Evolutionary conservation across 2,888 invertebrate species (phyloP).

Genomic region (Mamestra brassicae): DNA sequence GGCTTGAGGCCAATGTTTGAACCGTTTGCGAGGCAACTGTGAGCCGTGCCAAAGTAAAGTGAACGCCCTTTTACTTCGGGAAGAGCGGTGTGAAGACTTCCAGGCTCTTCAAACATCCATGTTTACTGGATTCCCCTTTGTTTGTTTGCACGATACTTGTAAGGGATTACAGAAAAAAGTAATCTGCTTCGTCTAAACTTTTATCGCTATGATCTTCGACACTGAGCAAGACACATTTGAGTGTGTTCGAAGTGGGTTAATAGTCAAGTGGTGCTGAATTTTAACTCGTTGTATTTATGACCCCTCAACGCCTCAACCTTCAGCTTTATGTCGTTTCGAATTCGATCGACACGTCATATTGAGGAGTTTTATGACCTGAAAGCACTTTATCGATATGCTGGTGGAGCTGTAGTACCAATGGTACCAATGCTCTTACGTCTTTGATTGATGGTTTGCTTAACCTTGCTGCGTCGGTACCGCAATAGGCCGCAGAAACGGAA

Average conservation of each 20-base stretch:
- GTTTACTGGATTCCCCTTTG: constrained; percentile 60
- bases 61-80: constrained; percentile 79
- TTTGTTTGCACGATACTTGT: constrained; percentile 44
- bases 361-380: constrained; percentile 41
- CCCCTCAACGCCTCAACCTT: constrained; percentile 50
- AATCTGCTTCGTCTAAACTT: constrained; percentile 12
- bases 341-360: constrained; percentile 53
- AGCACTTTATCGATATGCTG: constrained; percentile 33
- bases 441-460: constrained; percentile 23
- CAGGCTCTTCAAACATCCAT: constrained; percentile 71
- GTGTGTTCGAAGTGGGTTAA: constrained; percentile 45
- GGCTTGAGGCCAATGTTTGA: constrained; percentile 80
- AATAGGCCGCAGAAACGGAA: constrained; percentile 19
- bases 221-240: constrained; percentile 14
- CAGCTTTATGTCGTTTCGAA: constrained; percentile 42
- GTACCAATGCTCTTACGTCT: constrained; percentile 46
- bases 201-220: constrained; percentile 19
- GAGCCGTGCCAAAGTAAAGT: constrained; percentile 78
- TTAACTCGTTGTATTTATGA: constrained; percentile 38
- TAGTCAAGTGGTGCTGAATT: constrained; percentile 46
- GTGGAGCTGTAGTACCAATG: constrained; percentile 42
- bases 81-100: constrained; percentile 74
- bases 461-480: constrained; percentile 30
- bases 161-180: constrained; percentile 11
- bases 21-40: constrained; percentile 75